A percentile compares a stretch with the other conserved stretches of the same genome.
Conservation (phyloP, 2,797 vertebrate genomes). For the Typhlichthys subterraneus region DNA sequence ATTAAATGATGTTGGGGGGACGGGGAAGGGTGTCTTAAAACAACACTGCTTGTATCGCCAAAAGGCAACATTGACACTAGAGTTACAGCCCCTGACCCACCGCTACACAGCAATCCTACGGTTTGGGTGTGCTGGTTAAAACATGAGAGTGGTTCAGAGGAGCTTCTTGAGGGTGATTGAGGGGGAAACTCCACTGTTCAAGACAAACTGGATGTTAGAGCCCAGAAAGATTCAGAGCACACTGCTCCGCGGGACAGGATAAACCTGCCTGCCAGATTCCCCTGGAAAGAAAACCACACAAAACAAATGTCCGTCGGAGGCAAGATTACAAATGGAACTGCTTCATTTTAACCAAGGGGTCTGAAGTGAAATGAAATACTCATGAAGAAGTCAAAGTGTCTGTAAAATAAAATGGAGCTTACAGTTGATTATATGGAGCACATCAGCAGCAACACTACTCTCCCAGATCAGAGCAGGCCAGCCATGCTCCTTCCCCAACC, state of each 20-base stretch:
- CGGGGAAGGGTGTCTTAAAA: conserved; percentile 76
- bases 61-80: conserved; percentile 78
- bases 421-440: conserved; percentile 50
- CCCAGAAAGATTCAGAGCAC: conserved; percentile 79
- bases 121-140: conserved; percentile 80
- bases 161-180: conserved; percentile 85
- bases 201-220: conserved; percentile 74
- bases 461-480: conserved; percentile 30
- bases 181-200: conserved; percentile 84
- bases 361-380: conserved; percentile 35
- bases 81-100: conserved; percentile 73
- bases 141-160: conserved; percentile 81
- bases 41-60: conserved; percentile 80
- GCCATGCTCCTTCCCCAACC: conserved; percentile 35
- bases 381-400: conserved; percentile 29
- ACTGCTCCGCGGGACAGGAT: conserved; percentile 79
- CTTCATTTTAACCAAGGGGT: conserved; percentile 25
- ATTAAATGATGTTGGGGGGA: conserved; percentile 76
- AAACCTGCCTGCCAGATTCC: conserved; percentile 77
- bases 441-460: conserved; percentile 56
- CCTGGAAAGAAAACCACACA: conserved; percentile 60
- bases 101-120: conserved; percentile 77
- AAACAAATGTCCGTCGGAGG: no score
- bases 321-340: conserved; percentile 12
- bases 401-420: conserved; percentile 36